Base-by-base conservation (phyloP, 2,113 vertebrate genomes). In the Cyprinodon variegatus region DNA sequence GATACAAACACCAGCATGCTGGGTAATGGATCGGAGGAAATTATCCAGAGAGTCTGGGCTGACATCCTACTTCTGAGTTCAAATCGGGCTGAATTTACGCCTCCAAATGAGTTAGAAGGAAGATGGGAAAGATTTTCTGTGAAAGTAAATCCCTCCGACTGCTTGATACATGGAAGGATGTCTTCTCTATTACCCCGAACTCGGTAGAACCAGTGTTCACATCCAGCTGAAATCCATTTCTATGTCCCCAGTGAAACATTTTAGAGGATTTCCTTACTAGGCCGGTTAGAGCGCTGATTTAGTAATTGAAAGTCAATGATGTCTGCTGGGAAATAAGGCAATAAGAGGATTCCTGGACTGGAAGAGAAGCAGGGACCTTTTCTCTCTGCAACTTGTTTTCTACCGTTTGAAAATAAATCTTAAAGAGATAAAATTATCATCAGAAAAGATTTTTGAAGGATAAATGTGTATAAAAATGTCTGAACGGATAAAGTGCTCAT, bases 11-110 rank as follows among this genome's bases (percentile, higher is more conserved):
- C 77, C 76, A 53, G 82, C 82, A 64, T 69, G 78, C 84, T 59
- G 92, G 83, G 72, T 90, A 87, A 90, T 87, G 83, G 88, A 88
- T 89, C 60, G 46, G 75, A 78, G 71, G 79, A 72, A 89, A 88
- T 89, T 72, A 86, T 77, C 82, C n/a, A 60, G 87, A 81, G 86
- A 85, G 73, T 61, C 65, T 62, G 79, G 68, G 79, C 69, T 81
- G 82, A 53, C 29, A 88, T 87, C 76, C 88, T 83, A 86, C 86
- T 85, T 76, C 39, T 73, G 76, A 61, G 80, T 86, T 85, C n/a
- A 53, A 68, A 86, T 83, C 66, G 22, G 11, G 74, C 72, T 41
- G 81, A 90, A 84, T 87, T 87, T 91, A 74, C 82, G 78, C 84
- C 65, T 86, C 76, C 63, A 83, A 86, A 87, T 87, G 76, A 70